Conservation (phyloP, 2,797 vertebrate genomes). For the Oreochromis mossambicus region DNA sequence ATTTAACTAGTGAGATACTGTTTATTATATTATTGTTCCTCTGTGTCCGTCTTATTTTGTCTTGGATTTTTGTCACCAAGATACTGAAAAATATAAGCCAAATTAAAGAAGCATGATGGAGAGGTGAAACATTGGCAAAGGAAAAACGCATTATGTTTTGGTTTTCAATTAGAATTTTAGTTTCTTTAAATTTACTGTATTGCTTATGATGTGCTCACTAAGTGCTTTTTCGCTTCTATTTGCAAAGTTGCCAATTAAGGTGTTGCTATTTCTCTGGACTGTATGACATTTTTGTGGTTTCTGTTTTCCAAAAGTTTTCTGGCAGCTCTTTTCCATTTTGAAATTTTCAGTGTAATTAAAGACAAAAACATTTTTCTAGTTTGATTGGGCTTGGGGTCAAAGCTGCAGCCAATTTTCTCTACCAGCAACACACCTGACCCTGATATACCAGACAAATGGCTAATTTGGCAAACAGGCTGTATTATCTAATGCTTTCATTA, state of each 20-base stretch:
- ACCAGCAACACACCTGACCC: conserved; percentile 6
- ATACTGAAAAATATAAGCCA: neutral
- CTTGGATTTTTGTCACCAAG: neutral
- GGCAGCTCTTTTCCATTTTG: neutral
- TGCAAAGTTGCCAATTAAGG: neutral
- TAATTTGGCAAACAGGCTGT: conserved; percentile 1
- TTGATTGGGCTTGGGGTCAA: neutral
- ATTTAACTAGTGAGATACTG: neutral
- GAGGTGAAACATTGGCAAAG: neutral
- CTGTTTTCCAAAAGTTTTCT: neutral
- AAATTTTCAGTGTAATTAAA: neutral
- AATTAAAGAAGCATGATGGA: neutral
- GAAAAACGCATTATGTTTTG: neutral
- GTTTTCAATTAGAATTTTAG: neutral
- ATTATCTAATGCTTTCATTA: conserved; percentile 10
- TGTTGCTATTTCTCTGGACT: neutral
- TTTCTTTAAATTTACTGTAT: neutral
- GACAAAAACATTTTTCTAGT: neutral
- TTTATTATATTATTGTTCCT: neutral
- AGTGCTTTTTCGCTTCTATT: neutral
- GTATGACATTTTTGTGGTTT: neutral
- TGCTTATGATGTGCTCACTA: neutral
- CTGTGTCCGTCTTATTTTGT: neutral
- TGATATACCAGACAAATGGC: conserved; percentile 6
- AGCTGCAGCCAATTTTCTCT: neutral